These are phyloP conservation scores for Catocala sponsa DNA, from an alignment of 2,888 invertebrate species.

Conservation along the genomic window DNA sequence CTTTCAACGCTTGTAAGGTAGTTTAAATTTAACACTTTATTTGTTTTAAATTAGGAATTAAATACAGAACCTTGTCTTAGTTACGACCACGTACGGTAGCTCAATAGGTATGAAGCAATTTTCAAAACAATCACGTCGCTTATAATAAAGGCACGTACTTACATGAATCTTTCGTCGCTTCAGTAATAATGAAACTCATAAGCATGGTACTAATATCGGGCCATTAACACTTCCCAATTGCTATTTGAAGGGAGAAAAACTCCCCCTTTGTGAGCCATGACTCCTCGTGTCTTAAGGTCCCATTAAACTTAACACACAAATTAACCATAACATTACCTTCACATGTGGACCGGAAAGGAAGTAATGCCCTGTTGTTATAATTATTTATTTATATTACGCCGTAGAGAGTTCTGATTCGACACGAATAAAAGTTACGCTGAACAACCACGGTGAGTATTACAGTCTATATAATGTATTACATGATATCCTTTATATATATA, in stretches of 20 bases:
- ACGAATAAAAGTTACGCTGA: not conserved
- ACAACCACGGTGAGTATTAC: not conserved
- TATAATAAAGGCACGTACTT: constrained; percentile 83
- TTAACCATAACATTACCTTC: constrained; percentile 65
- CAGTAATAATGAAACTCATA: constrained; percentile 83
- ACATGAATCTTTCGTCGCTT: constrained; percentile 82
- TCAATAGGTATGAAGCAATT: constrained; percentile 69
- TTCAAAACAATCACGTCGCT: constrained; percentile 81
- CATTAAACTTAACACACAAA: constrained; percentile 78
- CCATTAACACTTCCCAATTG: constrained; percentile 83
- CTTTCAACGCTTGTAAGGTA: too few species aligned
- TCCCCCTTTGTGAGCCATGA: constrained; percentile 61
- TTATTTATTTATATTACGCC: constrained; percentile 31
- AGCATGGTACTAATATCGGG: constrained; percentile 79
- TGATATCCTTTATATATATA: too few species aligned
- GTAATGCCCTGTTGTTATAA: constrained; percentile 42
- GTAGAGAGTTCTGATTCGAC: not conserved
- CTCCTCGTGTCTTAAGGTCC: constrained; percentile 65
- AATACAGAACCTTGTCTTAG: not conserved
- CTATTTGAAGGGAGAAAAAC: constrained; percentile 74
- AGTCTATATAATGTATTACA: too few species aligned
- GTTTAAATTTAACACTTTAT: too few species aligned
- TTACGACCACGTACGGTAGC: constrained; percentile 20
- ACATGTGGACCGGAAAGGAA: constrained; percentile 40
- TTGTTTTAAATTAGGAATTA: too few species aligned